Percentiles rank a stretch among this genome's conserved stretches.
Evolutionary conservation across 1,140 invertebrate genomes (phyloP).

Genomic region (Goniozus legneri): DNA sequence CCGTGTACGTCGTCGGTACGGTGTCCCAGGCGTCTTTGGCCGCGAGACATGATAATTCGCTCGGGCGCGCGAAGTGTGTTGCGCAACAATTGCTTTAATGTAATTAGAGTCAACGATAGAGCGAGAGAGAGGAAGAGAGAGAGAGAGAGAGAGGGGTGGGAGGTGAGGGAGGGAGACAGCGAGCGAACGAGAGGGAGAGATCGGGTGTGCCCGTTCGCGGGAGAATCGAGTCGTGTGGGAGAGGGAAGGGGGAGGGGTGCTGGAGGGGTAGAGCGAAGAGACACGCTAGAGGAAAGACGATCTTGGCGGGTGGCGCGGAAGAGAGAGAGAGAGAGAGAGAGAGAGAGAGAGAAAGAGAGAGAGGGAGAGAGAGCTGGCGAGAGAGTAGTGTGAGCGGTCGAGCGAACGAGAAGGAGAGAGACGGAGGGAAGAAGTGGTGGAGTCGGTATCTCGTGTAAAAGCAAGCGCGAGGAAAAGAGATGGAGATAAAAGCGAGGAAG

Average conservation of each 20-base stretch:
- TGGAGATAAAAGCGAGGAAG: no score
- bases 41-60: constrained; percentile 16
- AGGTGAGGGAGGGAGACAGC: constrained; percentile 12
- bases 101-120: constrained; percentile 33
- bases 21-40: neutral
- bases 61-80: constrained; percentile 19
- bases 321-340: neutral
- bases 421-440: no score
- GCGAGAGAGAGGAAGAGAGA: constrained; percentile 8
- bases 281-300: constrained; percentile 12
- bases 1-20: neutral
- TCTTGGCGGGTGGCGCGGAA: constrained; percentile 13
- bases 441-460: no score
- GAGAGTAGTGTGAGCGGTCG: no score
- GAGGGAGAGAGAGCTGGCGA: constrained; percentile 5
- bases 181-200: neutral
- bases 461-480: no score
- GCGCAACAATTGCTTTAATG: constrained; percentile 25
- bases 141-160: constrained; percentile 13
- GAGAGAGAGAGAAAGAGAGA: neutral
- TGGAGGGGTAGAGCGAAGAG: neutral
- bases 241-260: neutral
- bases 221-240: constrained; percentile 1
- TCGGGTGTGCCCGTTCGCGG: neutral
- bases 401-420: no score